Evolutionary conservation across 2,888 invertebrate genomes (phyloP).

Genomic region (Oegoconia quadripuncta): DNA sequence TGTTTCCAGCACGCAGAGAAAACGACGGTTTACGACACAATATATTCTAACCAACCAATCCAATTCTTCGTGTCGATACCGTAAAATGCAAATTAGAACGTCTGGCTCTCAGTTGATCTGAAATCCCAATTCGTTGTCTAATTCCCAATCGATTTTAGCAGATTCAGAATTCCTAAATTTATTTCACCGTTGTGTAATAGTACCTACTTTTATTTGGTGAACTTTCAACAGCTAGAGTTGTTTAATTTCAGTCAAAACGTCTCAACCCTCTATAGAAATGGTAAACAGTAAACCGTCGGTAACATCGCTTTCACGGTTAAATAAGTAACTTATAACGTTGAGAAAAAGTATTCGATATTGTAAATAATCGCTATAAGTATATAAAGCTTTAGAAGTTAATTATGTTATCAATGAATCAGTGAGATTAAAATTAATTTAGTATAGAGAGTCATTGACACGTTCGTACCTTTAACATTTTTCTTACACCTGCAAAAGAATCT

Average conservation of each 20-base stretch:
- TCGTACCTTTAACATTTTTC: conserved; percentile 60
- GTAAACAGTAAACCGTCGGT: conserved; percentile 13
- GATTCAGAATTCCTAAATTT: too few relatives aligned
- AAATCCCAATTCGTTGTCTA: too few relatives aligned
- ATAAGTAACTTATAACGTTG: conserved; percentile 31
- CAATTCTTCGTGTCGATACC: too few relatives aligned
- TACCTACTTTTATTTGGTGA: background rate
- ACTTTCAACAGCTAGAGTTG: background rate
- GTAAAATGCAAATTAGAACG: too few relatives aligned
- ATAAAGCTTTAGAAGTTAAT: conserved; percentile 63
- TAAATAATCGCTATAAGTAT: conserved; percentile 66
- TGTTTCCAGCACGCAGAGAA: too few relatives aligned
- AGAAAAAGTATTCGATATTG: conserved; percentile 49
- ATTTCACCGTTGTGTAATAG: background rate
- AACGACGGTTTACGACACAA: too few relatives aligned
- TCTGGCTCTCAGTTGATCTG: too few relatives aligned
- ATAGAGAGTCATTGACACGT: conserved; percentile 43
- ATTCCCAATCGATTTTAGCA: too few relatives aligned
- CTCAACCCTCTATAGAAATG: background rate
- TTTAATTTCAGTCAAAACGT: background rate
- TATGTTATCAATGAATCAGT: conserved; percentile 72
- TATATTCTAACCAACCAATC: too few relatives aligned
- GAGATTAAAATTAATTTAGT: conserved; percentile 73
- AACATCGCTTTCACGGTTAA: conserved; percentile 42
- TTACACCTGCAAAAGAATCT: conserved; percentile 47